Evolutionary conservation across 2,113 vertebrate genomes (phyloP).

Genomic region (Nyctibius bracteatus): DNA sequence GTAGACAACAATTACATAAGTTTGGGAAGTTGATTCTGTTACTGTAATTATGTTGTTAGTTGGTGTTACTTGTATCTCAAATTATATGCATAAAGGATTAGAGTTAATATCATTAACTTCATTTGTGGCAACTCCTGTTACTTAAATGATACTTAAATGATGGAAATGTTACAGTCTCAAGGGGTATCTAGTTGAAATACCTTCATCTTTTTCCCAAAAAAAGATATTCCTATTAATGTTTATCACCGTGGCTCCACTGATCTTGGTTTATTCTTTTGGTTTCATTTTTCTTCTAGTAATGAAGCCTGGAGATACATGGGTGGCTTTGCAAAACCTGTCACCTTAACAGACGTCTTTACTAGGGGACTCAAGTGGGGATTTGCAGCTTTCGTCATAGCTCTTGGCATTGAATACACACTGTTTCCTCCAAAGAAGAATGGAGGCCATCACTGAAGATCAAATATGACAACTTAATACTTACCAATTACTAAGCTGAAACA

Average conservation of each 20-base stretch:
- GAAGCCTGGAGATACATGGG: constrained; percentile 91
- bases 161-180: not conserved
- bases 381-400: constrained; percentile 85
- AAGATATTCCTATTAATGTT: not conserved
- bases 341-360: constrained; percentile 74
- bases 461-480: not conserved
- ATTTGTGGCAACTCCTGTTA: not conserved
- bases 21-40: not conserved
- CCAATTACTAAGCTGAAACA: not conserved
- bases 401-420: constrained; percentile 87
- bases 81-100: not conserved
- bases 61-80: not conserved
- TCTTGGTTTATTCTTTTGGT: not conserved
- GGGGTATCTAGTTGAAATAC: not conserved
- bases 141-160: not conserved
- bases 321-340: constrained; percentile 75
- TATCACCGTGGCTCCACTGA: not conserved
- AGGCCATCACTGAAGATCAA: constrained; percentile 72
- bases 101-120: not conserved
- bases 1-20: not conserved
- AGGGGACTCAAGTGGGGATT: constrained; percentile 92
- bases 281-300: constrained; percentile 77
- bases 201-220: not conserved
- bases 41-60: not conserved
- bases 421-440: constrained; percentile 85